A percentile compares a stretch with the other conserved stretches of the same genome.
Conservation (phyloP, 2,113 vertebrate genomes). For the Phocoena phocoena region DNA sequence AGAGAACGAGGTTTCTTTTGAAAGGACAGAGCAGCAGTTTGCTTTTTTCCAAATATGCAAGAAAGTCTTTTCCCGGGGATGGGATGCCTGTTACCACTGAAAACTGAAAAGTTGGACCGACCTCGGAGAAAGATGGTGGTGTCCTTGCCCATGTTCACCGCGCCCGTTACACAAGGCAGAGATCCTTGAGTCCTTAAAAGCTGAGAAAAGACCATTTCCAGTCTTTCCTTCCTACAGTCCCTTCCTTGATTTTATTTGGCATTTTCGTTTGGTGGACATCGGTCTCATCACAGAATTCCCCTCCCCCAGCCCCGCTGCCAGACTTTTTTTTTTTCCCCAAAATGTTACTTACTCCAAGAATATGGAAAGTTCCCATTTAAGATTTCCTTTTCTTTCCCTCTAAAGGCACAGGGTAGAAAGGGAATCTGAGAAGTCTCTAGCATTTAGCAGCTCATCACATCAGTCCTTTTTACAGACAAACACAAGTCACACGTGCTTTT, state of each 20-base stretch:
- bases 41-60: no score
- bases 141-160: neutral
- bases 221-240: neutral
- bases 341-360: slow-evolving; percentile 38
- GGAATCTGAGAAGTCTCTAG: neutral
- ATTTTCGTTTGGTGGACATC: slow-evolving; percentile 5
- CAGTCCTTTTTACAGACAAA: neutral
- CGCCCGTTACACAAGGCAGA: neutral
- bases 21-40: neutral
- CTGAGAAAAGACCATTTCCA: neutral
- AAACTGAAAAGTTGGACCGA: neutral
- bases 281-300: neutral
- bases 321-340: neutral
- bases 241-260: neutral
- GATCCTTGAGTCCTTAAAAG: neutral
- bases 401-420: neutral
- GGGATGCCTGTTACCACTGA: neutral
- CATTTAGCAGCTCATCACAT: neutral
- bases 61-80: neutral
- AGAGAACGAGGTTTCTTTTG: neutral
- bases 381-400: neutral
- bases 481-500: neutral
- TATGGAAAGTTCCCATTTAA: slow-evolving; percentile 22
- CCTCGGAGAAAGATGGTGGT: neutral
- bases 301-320: neutral